Percentiles rank a stretch among this genome's conserved stretches.
phyloP scores from a whole-genome alignment of 2,888 invertebrate genomes.

The Pegoplata infirma region DNA sequence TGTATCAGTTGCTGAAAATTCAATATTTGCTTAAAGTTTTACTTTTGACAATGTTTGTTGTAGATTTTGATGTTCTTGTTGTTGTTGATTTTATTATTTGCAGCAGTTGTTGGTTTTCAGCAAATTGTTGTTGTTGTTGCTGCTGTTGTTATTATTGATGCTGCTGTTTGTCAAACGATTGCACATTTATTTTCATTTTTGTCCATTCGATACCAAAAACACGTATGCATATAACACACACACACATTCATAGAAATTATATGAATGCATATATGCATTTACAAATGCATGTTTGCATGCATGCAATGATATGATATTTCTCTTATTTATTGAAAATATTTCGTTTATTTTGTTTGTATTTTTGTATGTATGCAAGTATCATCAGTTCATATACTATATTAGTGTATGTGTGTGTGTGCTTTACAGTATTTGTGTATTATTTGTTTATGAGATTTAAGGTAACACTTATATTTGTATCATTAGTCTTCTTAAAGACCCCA shows the following conservation, averaged over 20 bases:
- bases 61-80: conserved; percentile 19
- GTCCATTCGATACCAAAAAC: conserved; percentile 49
- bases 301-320: conserved; percentile 61
- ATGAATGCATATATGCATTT: conserved; percentile 25
- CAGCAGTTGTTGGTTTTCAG: neutral
- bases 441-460: no score
- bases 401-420: neutral
- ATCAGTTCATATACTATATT: no score
- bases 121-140: conserved; percentile 19
- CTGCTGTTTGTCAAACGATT: conserved; percentile 63
- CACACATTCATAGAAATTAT: neutral
- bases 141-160: conserved; percentile 32
- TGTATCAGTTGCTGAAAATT: conserved; percentile 46
- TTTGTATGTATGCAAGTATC: conserved; percentile 23
- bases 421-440: no score
- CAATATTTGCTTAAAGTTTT: conserved; percentile 62
- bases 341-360: neutral
- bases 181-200: conserved; percentile 61
- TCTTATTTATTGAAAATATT: conserved; percentile 63
- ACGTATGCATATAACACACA: neutral
- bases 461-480: no score
- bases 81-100: conserved; percentile 20
- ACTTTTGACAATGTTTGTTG: conserved; percentile 50
- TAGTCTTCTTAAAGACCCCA: no score
- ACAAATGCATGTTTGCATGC: neutral